Base-by-base conservation (phyloP, 2,888 invertebrate genomes). In the Xiphydria camelus region DNA sequence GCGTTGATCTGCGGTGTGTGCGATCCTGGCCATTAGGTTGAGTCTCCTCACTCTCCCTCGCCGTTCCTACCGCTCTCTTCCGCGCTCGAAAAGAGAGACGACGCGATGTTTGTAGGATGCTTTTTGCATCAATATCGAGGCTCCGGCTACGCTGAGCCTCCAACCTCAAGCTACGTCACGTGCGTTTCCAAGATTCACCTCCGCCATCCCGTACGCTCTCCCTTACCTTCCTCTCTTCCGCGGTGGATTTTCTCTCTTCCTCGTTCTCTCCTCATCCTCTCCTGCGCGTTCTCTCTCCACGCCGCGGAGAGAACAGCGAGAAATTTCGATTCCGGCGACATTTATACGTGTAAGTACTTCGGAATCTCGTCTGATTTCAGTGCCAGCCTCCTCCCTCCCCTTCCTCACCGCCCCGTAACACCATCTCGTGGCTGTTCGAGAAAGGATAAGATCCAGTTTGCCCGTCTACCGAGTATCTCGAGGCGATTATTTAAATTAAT, bases 21-120 rank as follows among this genome's bases (percentile, higher is more conserved):
- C 68, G 67, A 71, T 68, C 69, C 67, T 49, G 59, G 61, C 73
- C 71, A 73, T 73, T 72, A 72, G 65, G 64, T 62, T 64, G 64
- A 68, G 68, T 63, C 59, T 57, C 57, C 34, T 23, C 40, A 40
- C 45, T 49, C 51, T 49, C 50, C 44, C 54, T 51, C 48, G 45
- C 47, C 49, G 46, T 31, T 4, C 34, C 32, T 21, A 35, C 32
- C 41, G 29, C 34, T 34, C 34, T 29, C 25, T 26, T 4, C 33
- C 23, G 35, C 44, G 25, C 39, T 29, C 32, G 58, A 59, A 66
- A 64, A 63, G 56, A 60, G 52, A 51, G 48, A 57, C 52, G 52
- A 48, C 46, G 47, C 36, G 51, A 52, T 53, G 47, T 56, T 53
- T 47, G 53, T 44, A 40, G 52, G 47, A 46, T 55, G 52, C 59